Conservation (phyloP, 2,113 vertebrate genomes). For the Phalacrocorax carbo region DNA sequence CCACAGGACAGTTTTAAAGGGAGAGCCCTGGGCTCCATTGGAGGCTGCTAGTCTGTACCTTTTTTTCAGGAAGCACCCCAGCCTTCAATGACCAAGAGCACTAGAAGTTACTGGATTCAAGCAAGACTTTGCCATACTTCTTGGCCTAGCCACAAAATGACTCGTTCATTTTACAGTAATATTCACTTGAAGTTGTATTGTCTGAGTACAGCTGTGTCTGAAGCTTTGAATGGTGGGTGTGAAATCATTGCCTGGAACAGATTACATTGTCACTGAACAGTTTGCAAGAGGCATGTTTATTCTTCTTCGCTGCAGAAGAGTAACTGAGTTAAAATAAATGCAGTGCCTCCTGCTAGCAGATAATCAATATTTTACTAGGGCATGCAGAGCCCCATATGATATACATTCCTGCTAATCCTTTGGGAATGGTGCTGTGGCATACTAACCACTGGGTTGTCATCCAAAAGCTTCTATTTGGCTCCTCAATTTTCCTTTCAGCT, state of each 20-base stretch:
- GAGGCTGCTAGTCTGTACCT: neutral
- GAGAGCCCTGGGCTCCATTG: neutral
- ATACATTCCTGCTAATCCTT: neutral
- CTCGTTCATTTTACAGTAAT: neutral
- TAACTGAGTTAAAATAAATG: neutral
- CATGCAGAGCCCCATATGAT: neutral
- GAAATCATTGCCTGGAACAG: constrained; percentile 26
- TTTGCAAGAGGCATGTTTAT: neutral
- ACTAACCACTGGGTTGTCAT: neutral
- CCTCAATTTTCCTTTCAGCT: neutral
- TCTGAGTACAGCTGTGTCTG: constrained; percentile 5
- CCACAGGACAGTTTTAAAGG: neutral
- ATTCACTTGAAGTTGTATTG: neutral
- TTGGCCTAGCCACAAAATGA: neutral
- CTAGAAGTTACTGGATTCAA: neutral
- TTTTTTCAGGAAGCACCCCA: neutral
- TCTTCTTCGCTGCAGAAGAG: neutral
- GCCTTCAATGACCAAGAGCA: neutral
- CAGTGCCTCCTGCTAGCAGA: neutral
- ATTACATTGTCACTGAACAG: neutral
- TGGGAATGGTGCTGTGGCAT: neutral
- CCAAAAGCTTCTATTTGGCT: neutral
- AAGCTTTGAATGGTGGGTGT: neutral
- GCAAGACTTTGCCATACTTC: neutral
- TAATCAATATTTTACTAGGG: neutral